These are phyloP conservation scores for Prunella fulvescens DNA, from an alignment of 2,113 vertebrate genomes.

Conservation along the genomic window DNA sequence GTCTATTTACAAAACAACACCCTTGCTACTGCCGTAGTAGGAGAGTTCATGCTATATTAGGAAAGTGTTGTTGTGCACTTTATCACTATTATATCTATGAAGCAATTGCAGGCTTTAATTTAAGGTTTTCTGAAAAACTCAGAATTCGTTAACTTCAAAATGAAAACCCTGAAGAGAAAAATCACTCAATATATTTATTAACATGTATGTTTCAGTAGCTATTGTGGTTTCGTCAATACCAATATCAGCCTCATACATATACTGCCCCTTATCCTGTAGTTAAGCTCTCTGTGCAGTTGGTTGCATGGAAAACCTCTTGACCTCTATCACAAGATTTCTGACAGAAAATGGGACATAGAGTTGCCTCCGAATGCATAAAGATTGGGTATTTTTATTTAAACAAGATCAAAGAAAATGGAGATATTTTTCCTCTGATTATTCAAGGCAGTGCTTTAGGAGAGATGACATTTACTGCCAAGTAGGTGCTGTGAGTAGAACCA, in stretches of 20 bases:
- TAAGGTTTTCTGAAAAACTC: neutral
- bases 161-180: neutral
- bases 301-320: neutral
- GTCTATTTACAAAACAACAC: neutral
- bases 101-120: neutral
- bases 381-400: neutral
- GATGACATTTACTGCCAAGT: neutral
- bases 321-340: neutral
- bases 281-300: neutral
- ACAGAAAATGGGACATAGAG: neutral
- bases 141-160: neutral
- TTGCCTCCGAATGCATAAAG: neutral
- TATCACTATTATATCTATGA: neutral
- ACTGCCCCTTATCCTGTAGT: neutral
- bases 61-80: neutral
- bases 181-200: neutral
- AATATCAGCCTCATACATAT: neutral
- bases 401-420: neutral
- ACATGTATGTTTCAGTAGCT: neutral
- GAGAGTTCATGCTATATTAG: neutral
- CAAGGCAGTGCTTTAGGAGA: neutral
- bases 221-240: neutral
- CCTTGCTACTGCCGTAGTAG: neutral
- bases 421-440: neutral
- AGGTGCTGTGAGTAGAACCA: neutral